phyloP scores from a whole-genome alignment of 2,113 vertebrate genomes.

The Pseudopodoces humilis region DNA sequence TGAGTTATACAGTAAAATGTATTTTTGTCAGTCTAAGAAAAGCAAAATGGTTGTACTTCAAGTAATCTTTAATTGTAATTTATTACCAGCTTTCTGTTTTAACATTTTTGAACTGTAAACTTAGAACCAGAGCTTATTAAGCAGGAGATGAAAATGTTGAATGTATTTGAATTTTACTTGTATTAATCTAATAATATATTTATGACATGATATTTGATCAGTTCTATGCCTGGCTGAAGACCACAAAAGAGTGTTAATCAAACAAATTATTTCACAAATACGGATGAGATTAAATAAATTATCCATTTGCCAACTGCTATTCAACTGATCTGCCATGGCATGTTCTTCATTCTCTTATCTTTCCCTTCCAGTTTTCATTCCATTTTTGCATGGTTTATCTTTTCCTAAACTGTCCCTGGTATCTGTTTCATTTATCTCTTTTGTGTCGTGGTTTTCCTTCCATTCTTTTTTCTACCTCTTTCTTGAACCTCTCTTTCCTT shows the following conservation, averaged over 20 bases:
- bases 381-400: background rate
- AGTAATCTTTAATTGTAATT: background rate
- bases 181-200: background rate
- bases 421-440: background rate
- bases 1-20: background rate
- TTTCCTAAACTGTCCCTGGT: background rate
- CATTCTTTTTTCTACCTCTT: background rate
- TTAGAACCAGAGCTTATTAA: background rate
- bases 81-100: background rate
- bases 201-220: background rate
- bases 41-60: background rate
- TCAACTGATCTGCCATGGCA: background rate
- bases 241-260: background rate
- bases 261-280: slow-evolving; percentile 21
- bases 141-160: background rate
- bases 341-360: background rate
- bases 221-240: background rate
- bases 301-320: background rate
- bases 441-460: background rate
- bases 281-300: background rate
- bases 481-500: background rate
- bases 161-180: background rate
- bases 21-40: background rate
- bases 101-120: background rate
- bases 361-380: background rate